A percentile compares a stretch with the other conserved stretches of the same genome.
Conservation (phyloP, 2,113 vertebrate genomes). For the Asarcornis scutulata region DNA sequence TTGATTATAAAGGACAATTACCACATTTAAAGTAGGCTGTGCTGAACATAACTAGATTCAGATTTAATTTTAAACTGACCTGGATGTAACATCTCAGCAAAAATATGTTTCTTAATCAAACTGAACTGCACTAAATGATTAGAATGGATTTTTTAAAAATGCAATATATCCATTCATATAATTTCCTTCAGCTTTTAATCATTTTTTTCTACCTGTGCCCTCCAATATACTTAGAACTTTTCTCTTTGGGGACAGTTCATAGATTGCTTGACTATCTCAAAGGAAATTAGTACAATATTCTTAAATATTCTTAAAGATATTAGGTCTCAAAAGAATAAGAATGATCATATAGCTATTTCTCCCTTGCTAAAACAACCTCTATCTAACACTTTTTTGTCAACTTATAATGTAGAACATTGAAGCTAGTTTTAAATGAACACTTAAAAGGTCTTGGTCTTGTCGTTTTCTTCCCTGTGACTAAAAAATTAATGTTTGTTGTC, state of each 20-base stretch:
- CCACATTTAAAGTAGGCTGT: slow-evolving; percentile 1
- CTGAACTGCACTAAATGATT: background rate
- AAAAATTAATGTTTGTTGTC: background rate
- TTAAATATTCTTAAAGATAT: background rate
- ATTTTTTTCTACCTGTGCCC: background rate
- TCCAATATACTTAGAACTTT: background rate
- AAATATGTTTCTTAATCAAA: background rate
- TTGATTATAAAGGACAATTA: slow-evolving; percentile 59
- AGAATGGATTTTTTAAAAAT: background rate
- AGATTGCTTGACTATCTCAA: background rate
- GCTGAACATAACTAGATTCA: background rate
- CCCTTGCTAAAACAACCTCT: background rate
- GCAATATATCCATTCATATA: background rate
- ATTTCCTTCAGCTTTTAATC: background rate
- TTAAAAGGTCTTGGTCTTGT: background rate
- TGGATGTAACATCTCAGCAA: background rate
- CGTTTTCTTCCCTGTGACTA: background rate
- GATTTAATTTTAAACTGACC: slow-evolving; percentile 14
- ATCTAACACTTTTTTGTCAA: background rate
- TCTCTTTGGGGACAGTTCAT: background rate
- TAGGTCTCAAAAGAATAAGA: background rate
- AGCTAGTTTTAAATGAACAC: background rate
- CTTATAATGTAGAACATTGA: background rate
- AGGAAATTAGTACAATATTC: background rate
- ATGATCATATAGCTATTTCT: background rate